These are phyloP conservation scores for Gopherus flavomarginatus DNA, from an alignment of 2,113 vertebrate species.

Conservation along the genomic window DNA sequence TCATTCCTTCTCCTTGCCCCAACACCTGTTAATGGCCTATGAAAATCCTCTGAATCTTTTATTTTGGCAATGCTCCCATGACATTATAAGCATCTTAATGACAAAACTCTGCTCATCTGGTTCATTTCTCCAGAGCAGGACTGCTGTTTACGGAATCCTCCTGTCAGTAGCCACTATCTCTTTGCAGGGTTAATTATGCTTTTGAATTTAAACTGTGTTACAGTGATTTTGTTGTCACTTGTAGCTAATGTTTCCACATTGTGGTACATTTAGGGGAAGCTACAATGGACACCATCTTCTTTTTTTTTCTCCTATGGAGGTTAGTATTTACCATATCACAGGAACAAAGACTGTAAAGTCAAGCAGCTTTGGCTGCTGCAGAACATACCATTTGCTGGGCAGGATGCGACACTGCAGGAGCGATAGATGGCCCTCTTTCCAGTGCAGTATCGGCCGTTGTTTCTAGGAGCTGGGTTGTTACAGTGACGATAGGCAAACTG, in stretches of 20 bases:
- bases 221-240: not conserved
- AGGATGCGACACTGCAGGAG: slow-evolving; percentile 88
- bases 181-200: rapidly evolving
- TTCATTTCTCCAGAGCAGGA: not conserved
- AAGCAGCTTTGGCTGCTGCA: not conserved
- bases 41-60: not conserved
- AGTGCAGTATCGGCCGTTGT: slow-evolving; percentile 94
- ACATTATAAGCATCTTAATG: not conserved
- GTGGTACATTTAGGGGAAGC: not conserved
- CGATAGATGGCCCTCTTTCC: slow-evolving; percentile 95
- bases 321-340: not conserved
- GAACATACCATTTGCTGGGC: slow-evolving; percentile 85
- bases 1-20: not conserved
- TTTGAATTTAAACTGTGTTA: not conserved
- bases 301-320: not conserved
- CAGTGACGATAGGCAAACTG: slow-evolving; percentile 96
- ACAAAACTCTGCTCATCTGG: not conserved
- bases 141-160: not conserved
- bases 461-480: slow-evolving; percentile 95
- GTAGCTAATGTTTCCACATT: not conserved
- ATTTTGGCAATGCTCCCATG: not conserved
- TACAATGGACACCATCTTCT: rapidly evolving
- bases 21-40: not conserved
- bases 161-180: not conserved
- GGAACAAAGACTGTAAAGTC: rapidly evolving